phyloP scores from a whole-genome alignment of 1,140 invertebrate genomes.

The Druon quercuslanigerum region DNA sequence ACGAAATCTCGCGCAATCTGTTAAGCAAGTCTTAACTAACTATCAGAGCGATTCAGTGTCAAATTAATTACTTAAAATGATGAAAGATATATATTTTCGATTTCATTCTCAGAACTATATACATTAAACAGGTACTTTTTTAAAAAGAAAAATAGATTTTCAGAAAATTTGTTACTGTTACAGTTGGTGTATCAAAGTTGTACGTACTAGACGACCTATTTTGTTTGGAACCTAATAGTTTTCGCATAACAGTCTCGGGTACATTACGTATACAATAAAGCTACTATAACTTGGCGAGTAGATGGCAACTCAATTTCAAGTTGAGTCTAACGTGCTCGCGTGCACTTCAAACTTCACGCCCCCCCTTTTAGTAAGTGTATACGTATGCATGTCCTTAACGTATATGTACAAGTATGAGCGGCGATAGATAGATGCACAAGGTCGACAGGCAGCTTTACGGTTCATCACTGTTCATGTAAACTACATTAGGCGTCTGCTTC shows the following conservation, averaged over 20 bases:
- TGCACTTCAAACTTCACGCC: conserved; percentile 67
- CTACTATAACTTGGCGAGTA: conserved; percentile 70
- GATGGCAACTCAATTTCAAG: conserved; percentile 76
- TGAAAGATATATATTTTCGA: no score
- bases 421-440: conserved; percentile 43
- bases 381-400: conserved; percentile 36
- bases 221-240: conserved; percentile 64
- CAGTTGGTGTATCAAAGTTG: conserved; percentile 3
- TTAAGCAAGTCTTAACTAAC: no score
- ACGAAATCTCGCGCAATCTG: no score
- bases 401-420: conserved; percentile 45
- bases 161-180: background rate
- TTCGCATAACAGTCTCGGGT: conserved; percentile 62
- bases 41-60: no score
- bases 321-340: conserved; percentile 71
- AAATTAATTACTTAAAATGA: no score
- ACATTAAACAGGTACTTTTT: background rate
- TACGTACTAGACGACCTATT: conserved; percentile 40
- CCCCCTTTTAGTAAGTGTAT: conserved; percentile 20
- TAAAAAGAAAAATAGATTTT: background rate
- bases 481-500: conserved; percentile 46
- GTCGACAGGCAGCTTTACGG: conserved; percentile 46
- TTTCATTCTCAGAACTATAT: no score
- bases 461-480: conserved; percentile 56
- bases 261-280: conserved; percentile 60